Evolutionary conservation across 2,113 vertebrate genomes (phyloP).

Genomic region (Pelusios castaneus): DNA sequence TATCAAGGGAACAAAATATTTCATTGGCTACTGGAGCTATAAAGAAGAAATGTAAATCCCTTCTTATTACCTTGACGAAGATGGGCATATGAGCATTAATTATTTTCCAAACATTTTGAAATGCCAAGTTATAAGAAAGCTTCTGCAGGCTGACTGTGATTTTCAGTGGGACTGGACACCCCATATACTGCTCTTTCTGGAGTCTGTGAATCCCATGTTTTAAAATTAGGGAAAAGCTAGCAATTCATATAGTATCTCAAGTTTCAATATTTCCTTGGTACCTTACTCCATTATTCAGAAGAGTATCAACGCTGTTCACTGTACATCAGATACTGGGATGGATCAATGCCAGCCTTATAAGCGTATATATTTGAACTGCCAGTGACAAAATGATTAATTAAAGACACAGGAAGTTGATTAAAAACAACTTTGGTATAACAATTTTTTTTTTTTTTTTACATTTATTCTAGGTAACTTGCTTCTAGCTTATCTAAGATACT

Average conservation of each 20-base stretch:
- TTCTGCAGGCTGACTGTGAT: not conserved
- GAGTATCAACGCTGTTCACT: not conserved
- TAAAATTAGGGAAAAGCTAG: constrained; percentile 1
- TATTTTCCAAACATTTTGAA: not conserved
- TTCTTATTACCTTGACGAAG: not conserved
- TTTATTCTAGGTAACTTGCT: constrained; percentile 2
- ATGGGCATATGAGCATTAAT: fast-evolving
- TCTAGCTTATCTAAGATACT: not conserved
- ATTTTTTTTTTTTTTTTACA: no score
- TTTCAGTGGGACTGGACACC: not conserved
- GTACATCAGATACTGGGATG: constrained; percentile 2
- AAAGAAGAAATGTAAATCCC: not conserved
- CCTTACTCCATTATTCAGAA: constrained; percentile 11
- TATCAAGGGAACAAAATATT: not conserved
- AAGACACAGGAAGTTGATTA: constrained; percentile 36
- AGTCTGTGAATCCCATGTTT: constrained; percentile 4
- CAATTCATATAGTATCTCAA: not conserved
- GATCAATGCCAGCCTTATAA: constrained; percentile 48
- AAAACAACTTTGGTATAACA: constrained; percentile 24
- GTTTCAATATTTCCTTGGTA: not conserved
- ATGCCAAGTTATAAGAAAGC: not conserved
- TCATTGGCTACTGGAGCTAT: not conserved
- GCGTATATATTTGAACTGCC: constrained; percentile 25
- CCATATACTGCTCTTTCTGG: not conserved
- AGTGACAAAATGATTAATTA: constrained; percentile 51